Base-by-base conservation (phyloP, 2,888 invertebrate species). In the Hetaerina titia region DNA sequence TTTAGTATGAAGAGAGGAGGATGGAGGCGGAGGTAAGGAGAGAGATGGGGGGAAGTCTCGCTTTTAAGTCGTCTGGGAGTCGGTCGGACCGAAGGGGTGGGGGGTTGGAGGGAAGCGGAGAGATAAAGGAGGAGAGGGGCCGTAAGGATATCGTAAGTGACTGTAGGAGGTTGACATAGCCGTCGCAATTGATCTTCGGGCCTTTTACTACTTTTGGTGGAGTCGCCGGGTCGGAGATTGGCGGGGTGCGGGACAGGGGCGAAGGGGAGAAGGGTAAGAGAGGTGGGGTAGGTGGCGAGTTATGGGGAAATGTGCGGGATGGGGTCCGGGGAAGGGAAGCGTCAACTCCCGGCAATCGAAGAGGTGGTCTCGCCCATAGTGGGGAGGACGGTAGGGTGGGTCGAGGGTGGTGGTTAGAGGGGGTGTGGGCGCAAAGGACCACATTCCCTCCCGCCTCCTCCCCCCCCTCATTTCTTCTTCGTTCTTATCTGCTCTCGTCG, bases 131-230 rank as follows among this genome's bases (percentile, higher is more conserved):
- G 45, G 69, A 19, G 92, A 45, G 56, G 56, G 64, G 22, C 15
- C 92, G 45, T 69, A 56, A 69, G 92, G 56, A 92, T 92, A 64
- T 92, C 92, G 69, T 92, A 56, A 57, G 92, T 64, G 92, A 92
- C 56, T 56, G 74, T 92, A 92, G 92, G 90, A 64, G 90, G 92
- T 92, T 92, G 92, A 92, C 92, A 74, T 74, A 92, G 92, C 56
- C 92, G 69, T 74, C 56, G 69, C 92, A 69, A 92, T 92, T 74
- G 92, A 92, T 92, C 92, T 69, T 45, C 92, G 22, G 92, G 31
- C 92, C 56, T 92, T 92, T 92, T 92, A 92, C 92, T 69, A 56
- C 92, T 92, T 92, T 92, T 56, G 92, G 22, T 60, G 92, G 57
- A 90, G 63, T 90, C 90, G 90, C 22, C n/a, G 31, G 22, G 25